These are phyloP conservation scores for Drosophila ironensis DNA, from an alignment of 1,140 invertebrate genomes.

Conservation along the genomic window DNA sequence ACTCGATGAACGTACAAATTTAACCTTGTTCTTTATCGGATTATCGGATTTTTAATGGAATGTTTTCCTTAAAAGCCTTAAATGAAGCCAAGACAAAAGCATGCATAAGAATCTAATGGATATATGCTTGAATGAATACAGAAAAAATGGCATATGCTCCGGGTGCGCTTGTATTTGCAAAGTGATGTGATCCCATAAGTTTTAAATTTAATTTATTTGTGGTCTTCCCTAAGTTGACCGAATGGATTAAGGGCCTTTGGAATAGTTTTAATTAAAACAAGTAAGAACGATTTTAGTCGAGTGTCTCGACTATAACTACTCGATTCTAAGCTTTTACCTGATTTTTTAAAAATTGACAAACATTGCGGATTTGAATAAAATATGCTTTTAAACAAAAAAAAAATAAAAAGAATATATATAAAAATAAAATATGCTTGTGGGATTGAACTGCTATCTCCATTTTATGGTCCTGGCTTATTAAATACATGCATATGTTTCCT, in stretches of 20 bases:
- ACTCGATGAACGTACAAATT: slow-evolving; percentile 15
- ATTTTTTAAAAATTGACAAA: too few species aligned
- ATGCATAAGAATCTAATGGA: slow-evolving; percentile 47
- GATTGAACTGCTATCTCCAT: too few species aligned
- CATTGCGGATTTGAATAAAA: too few species aligned
- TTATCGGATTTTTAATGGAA: slow-evolving; percentile 10
- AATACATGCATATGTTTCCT: too few species aligned
- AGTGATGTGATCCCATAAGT: slow-evolving; percentile 2
- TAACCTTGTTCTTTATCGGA: slow-evolving; percentile 14
- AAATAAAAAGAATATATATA: too few species aligned
- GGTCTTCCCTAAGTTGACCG: neutral
- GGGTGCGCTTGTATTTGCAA: slow-evolving; percentile 12
- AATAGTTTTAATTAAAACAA: slow-evolving; percentile 45
- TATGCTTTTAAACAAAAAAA: too few species aligned
- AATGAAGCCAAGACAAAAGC: slow-evolving; percentile 29
- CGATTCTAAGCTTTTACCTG: too few species aligned
- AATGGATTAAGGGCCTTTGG: slow-evolving; percentile 18
- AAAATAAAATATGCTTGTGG: too few species aligned
- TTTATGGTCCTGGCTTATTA: too few species aligned
- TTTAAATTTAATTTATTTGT: slow-evolving; percentile 54
- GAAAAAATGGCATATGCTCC: slow-evolving; percentile 47
- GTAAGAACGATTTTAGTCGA: slow-evolving; percentile 16
- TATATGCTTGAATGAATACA: slow-evolving; percentile 53
- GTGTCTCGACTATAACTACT: slow-evolving; percentile 1
- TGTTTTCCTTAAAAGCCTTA: neutral